Base-by-base conservation (phyloP, 2,888 invertebrate species). In the Andricus curvator region DNA sequence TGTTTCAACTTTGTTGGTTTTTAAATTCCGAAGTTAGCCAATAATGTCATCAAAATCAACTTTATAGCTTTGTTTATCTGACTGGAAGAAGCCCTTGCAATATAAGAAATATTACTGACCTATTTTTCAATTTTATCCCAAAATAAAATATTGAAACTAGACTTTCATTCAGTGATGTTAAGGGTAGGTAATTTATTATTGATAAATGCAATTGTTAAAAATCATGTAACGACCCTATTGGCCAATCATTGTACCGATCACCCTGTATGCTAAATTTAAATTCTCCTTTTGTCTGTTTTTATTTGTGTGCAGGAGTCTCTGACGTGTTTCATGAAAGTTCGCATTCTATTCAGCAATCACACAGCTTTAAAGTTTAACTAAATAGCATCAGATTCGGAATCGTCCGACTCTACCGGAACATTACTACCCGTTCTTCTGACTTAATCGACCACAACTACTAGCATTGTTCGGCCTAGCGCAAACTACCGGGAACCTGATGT, bases 401-500 rank as follows among this genome's bases (percentile, higher is more conserved):
- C 33, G 56, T 51, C 56, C 51, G 37, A 74, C 51, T 74, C 37
- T 51, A 74, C 74, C 33, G 33, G 74, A 56, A 74, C 74, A 56
- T 74, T 74, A 74, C 74, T 56, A 74, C 74, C 17, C 33, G 74
- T 74, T 74, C 74, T 51, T 74, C 74, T 74, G 56, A 74, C 74
- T 74, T 74, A 74, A 84, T 83, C 83, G 66, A 60, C 80, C 77
- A 77, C 85, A 82, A 84, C 82, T 84, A 85, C 82, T 80, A 79
- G 80, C 84, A 85, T 85, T 85, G 83, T 84, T 84, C 80, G 80
- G 83, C 85, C 84, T 84, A 80, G 81, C 78, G 80, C 85, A 84
- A 85, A 84, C 84, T 85, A 80, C 83, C 83, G 82, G 80, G 81
- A 81, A 67, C 79, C 76, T 80, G 68, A 78, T 83, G 85, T 85